Conservation (phyloP, 2,888 invertebrate genomes). For the Scaptomyza flava region DNA sequence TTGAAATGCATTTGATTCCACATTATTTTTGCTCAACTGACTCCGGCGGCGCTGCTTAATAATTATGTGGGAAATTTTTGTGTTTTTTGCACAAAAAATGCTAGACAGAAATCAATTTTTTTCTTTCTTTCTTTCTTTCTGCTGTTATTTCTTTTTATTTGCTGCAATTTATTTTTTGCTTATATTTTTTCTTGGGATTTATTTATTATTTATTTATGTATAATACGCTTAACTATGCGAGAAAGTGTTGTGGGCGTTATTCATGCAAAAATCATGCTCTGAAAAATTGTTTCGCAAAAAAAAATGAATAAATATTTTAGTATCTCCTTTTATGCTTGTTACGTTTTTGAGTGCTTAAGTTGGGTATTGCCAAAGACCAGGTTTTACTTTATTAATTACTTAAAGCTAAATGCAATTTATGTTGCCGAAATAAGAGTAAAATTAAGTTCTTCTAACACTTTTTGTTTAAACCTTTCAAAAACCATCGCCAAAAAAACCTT, state of each 20-base stretch:
- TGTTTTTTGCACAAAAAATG: conserved; percentile 61
- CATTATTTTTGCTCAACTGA: conserved; percentile 16
- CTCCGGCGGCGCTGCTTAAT: conserved; percentile 56
- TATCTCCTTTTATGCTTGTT: conserved; percentile 8
- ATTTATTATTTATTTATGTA: conserved; percentile 19
- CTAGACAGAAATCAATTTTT: conserved; percentile 67
- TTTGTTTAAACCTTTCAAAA: too few relatives aligned
- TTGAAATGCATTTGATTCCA: conserved; percentile 25
- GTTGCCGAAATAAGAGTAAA: not conserved
- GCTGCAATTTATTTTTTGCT: conserved; percentile 28
- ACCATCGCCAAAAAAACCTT: not conserved
- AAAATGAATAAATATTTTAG: conserved; percentile 19
- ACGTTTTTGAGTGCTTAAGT: not conserved
- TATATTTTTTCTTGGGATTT: conserved; percentile 14
- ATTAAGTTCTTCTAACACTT: too few relatives aligned
- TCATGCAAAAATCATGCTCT: conserved; percentile 41
- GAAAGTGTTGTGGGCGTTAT: conserved; percentile 76
- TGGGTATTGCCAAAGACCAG: too few relatives aligned
- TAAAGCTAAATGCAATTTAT: not conserved
- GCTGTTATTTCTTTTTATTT: conserved; percentile 43
- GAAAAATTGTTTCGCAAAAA: conserved; percentile 25
- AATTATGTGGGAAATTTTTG: conserved; percentile 73
- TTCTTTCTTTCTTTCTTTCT: conserved; percentile 10
- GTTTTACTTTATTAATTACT: too few relatives aligned
- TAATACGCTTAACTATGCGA: conserved; percentile 64